Base-by-base conservation (phyloP, 2,888 invertebrate species). In the Volucella inflata region DNA sequence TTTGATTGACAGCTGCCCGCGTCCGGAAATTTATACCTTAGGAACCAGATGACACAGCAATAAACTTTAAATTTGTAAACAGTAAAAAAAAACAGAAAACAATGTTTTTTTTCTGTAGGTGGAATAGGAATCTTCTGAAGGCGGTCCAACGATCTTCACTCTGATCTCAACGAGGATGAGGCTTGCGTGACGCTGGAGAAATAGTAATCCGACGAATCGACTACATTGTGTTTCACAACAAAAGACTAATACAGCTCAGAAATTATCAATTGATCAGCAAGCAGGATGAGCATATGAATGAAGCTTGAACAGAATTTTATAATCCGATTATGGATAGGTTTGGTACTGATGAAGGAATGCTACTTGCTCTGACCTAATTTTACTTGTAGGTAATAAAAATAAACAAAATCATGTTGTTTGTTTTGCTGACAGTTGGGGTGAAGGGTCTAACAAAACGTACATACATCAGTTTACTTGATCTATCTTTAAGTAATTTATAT, bases 1-100 rank as follows among this genome's bases (percentile, higher is more conserved):
- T 72, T 44, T 67, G 72, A 83, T 74, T 78, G 83, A 83, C 83
- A 79, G 62, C 42, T 78, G 57, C 16, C 60, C n/a, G 70, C 48
- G 60, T 57, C 62, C 14, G 42, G 16, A 74, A 44, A 65, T 71
- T 71, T 77, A 72, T 72, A 62, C 42, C 6, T 80, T 51, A 68
- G 17, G 0, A 14, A 57, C 2, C 75, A 68, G 62, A 80, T 80
- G 79, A 51, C 59, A 74, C 14, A 59, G 72, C 79, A 60, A 64
- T 17, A 57, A 48, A 48, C 57, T 46, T 44, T 46, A 21, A 60
- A 53, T 42, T 60, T 10, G 30, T 6, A 6, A 30, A 6, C 30
- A 30, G n/a, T n/a, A 30, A 30, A 30, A 30, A 30, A 30, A 6
- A 30, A 0, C 4, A n/a, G 21, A 51, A 51, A 72, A 44, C n/a